Base-by-base conservation (phyloP, 1,140 invertebrate genomes). In the Brachionus rotundiformis region DNA sequence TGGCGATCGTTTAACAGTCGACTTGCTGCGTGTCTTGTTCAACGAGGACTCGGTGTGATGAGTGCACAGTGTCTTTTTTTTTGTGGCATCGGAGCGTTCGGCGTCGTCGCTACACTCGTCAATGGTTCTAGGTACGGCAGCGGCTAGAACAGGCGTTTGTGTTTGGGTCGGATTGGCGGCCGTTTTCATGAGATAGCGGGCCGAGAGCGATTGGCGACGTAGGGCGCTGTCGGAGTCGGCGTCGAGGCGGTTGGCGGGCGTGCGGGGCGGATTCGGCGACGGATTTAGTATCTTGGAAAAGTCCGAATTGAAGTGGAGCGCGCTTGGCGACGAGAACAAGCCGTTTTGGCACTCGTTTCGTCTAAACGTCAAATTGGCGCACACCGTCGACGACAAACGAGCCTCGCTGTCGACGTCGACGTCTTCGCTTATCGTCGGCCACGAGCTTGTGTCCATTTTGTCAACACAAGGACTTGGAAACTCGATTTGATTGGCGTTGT, bases 261-360 rank as follows among this genome's bases (percentile, higher is more conserved):
- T 8, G n/a, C 7, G 1, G 29, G 25, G 3, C n/a, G n/a, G n/a
- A n/a, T 63, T 27, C 6, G 27, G 25, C 16, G 71, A 25, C 39
- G 27, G 75, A 36, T 77, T 77, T 47, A 59, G 3, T 23, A 59
- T 77, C 11, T 59, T 77, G 13, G 75, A 49, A 77, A 49, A 77
- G 16, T 71, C 65, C 1, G 65, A 71, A 39, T 3, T 71, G 39
- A 71, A 71, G 36, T 71, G 27, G 0, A 39, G 31, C 16, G n/a
- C n/a, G n/a, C n/a, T n/a, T n/a, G n/a, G n/a, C n/a, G n/a, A n/a
- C n/a, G n/a, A n/a, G n/a, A n/a, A n/a, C n/a, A n/a, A n/a, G n/a
- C n/a, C n/a, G n/a, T n/a, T n/a, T n/a, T n/a, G n/a, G n/a, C n/a
- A n/a, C n/a, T 63, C 59, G 11, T 63, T 29, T 5, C 27, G 19